A percentile compares a stretch with the other conserved stretches of the same genome.
These are phyloP conservation scores for Protobothrops flavoviridis DNA, from an alignment of 2,113 vertebrate genomes.

Conservation along the genomic window DNA sequence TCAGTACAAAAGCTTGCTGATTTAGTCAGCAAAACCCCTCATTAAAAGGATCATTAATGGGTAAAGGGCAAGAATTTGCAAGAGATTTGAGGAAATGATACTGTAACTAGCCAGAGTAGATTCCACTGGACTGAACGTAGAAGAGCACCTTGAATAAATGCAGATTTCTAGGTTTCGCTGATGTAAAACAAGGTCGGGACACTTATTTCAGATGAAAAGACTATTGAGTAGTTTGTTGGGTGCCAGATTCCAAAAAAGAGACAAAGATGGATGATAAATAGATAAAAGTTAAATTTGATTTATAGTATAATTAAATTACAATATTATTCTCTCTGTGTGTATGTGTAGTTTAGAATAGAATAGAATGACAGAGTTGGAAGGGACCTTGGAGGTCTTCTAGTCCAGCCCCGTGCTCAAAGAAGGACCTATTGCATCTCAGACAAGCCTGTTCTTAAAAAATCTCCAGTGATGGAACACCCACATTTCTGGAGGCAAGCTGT, in stretches of 20 bases:
- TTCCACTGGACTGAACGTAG: neutral
- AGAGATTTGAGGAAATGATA: too few species aligned
- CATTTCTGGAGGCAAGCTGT: too few species aligned
- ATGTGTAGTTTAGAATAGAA: neutral
- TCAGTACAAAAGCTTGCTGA: neutral
- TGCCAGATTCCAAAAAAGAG: neutral
- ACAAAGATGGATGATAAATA: neutral
- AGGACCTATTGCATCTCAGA: too few species aligned
- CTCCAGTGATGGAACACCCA: too few species aligned
- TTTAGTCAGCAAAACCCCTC: neutral
- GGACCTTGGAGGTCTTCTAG: too few species aligned
- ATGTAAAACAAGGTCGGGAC: neutral
- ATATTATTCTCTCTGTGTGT: neutral
- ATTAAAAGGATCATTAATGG: neutral
- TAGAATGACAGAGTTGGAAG: too few species aligned
- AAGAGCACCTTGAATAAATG: neutral
- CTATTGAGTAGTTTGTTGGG: neutral
- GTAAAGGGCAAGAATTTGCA: neutral
- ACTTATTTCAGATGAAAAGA: neutral
- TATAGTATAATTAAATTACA: neutral
- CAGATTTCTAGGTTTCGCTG: neutral
- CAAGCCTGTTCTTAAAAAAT: too few species aligned
- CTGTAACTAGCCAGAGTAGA: neutral
- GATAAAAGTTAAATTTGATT: neutral
- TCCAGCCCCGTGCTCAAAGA: too few species aligned